These are phyloP conservation scores for Brachionus koreanus DNA, from an alignment of 1,140 invertebrate genomes.

Conservation along the genomic window DNA sequence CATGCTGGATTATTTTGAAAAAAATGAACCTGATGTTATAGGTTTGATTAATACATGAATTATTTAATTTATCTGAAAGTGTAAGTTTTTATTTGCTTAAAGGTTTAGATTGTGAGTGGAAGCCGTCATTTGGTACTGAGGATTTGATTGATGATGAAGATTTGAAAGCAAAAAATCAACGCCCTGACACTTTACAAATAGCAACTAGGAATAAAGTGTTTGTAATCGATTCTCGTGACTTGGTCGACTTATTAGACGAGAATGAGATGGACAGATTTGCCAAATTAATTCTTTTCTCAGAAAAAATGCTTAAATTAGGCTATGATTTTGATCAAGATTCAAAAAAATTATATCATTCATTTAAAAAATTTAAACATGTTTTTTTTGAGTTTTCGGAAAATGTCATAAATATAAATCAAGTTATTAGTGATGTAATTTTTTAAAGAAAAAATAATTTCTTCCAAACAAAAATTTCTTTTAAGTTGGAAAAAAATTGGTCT, in stretches of 20 bases:
- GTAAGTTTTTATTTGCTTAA: not conserved
- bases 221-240: not conserved
- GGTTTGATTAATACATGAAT: not conserved
- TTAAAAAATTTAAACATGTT: constrained; percentile 10
- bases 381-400: constrained; percentile 27
- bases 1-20: constrained; percentile 26
- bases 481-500: constrained; percentile 2
- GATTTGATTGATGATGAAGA: constrained; percentile 19
- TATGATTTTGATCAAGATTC: constrained; percentile 42
- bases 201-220: constrained; percentile 27
- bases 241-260: constrained; percentile 24
- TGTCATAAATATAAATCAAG: constrained; percentile 38
- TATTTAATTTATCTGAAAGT: not conserved
- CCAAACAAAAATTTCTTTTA: not conserved
- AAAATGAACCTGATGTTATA: constrained; percentile 4
- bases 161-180: not conserved
- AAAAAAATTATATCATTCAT: constrained; percentile 33
- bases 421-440: constrained; percentile 10
- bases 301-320: constrained; percentile 31
- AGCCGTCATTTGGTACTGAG: constrained; percentile 31
- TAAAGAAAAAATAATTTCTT: not conserved
- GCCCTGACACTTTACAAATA: constrained; percentile 38
- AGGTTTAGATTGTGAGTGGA: constrained; percentile 42
- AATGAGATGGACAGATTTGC: not conserved
- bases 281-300: constrained; percentile 17